Percentiles rank a stretch among this genome's conserved stretches.
Conservation (phyloP, 2,888 invertebrate species). For the Pristionchus arcanus region DNA sequence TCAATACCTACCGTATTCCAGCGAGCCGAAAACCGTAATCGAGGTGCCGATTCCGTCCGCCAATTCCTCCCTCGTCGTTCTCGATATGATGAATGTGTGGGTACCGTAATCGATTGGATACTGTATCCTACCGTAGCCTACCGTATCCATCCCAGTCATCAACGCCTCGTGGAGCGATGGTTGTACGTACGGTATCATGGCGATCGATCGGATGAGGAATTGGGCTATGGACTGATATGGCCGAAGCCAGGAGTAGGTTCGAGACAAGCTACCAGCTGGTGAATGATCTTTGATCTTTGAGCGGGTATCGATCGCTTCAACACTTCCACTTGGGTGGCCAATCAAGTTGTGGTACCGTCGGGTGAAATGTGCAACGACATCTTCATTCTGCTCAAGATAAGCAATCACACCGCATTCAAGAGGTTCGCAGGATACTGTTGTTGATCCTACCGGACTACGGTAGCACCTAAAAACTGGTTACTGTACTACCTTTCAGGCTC, state of each 20-base stretch:
- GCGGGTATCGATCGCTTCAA: not conserved
- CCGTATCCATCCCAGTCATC: not conserved
- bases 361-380: constrained; percentile 3
- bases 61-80: not conserved
- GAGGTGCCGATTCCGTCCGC: not conserved
- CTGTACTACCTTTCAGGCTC: not conserved
- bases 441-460: not conserved
- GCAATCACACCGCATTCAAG: not conserved
- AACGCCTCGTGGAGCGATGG: constrained; percentile 6
- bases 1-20: not conserved
- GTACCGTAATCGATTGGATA: not conserved
- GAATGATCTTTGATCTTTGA: constrained; percentile 6
- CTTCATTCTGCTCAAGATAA: not conserved
- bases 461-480: not conserved
- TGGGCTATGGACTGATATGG: not conserved
- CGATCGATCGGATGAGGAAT: constrained; percentile 17
- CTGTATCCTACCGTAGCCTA: not conserved
- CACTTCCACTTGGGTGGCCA: not conserved
- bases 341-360: not conserved
- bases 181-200: not conserved
- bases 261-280: not conserved
- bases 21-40: not conserved
- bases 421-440: not conserved
- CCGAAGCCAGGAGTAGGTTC: not conserved
- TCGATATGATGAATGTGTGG: constrained; percentile 2